A percentile compares a stretch with the other conserved stretches of the same genome.
Evolutionary conservation across 2,797 vertebrate genomes (phyloP).

Genomic region (Leptatherina wallacei): DNA sequence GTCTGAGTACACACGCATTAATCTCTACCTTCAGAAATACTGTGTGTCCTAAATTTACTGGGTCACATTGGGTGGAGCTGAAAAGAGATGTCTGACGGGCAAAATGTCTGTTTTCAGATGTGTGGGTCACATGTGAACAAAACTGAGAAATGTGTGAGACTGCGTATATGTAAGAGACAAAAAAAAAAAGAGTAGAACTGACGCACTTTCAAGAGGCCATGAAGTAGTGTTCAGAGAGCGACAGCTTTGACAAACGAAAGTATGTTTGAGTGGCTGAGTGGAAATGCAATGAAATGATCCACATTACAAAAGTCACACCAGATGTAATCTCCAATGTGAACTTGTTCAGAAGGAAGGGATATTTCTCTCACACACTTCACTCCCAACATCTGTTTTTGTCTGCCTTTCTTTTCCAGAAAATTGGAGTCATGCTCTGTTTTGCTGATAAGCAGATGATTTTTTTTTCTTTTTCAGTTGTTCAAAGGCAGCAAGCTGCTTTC

Average conservation of each 20-base stretch:
- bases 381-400: slow-evolving; percentile 67
- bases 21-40: slow-evolving; percentile 79
- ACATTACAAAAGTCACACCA: slow-evolving; percentile 60
- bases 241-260: background rate
- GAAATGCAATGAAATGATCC: slow-evolving; percentile 59
- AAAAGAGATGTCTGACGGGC: slow-evolving; percentile 22
- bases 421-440: slow-evolving; percentile 49
- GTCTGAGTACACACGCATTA: slow-evolving; percentile 82
- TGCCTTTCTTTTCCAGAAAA: slow-evolving; percentile 48
- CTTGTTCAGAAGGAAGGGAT: slow-evolving; percentile 45
- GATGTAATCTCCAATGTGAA: slow-evolving; percentile 69
- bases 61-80: slow-evolving; percentile 32
- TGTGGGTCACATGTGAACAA: slow-evolving; percentile 9
- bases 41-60: slow-evolving; percentile 70
- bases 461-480: slow-evolving; percentile 65
- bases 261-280: slow-evolving; percentile 21
- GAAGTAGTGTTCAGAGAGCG: slow-evolving; percentile 32
- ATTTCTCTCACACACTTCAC: slow-evolving; percentile 21
- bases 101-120: slow-evolving; percentile 4
- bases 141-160: slow-evolving; percentile 14
- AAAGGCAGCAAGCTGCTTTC: slow-evolving; percentile 69
- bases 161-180: slow-evolving; percentile 18
- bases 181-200: slow-evolving; percentile 22
- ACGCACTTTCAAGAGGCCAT: slow-evolving; percentile 5
- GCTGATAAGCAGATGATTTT: slow-evolving; percentile 66